Evolutionary conservation across 2,797 vertebrate species (phyloP), one percentile per base, ranked within the genome.

Genomic region (Catharus ustulatus): DNA sequence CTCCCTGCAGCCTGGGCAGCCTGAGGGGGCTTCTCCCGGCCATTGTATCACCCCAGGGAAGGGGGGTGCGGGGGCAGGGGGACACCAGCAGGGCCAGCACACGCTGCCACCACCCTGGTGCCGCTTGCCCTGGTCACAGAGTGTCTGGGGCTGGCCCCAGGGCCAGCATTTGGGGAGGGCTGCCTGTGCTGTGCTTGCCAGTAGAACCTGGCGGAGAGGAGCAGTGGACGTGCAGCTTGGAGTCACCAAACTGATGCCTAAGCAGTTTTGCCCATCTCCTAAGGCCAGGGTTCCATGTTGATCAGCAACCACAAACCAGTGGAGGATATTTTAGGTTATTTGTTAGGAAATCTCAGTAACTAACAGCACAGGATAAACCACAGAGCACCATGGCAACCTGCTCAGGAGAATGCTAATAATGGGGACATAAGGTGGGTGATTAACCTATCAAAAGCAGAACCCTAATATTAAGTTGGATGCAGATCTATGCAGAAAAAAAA

Each of bases 281-380:
- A 76, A 87, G 82, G 67, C 29, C 0, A 21, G 62, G 69, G 88
- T 91, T 95, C 96, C 92, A 64, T 82, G 84, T 51, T 95, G 74
- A 95, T 95, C 95, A 95, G 92, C 92, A 94, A 90, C 96, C 96
- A 90, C 96, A 95, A 95, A 94, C 88, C 83, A 90, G 74, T 5
- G 2, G 4, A 78, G 29, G 73, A 81, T 90, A 91, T 95, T 96
- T 96, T 88, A 22, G 66, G 83, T 30, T 94, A 90, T 95, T 94
- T 94, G 94, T 86, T 86, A 90, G 93, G 88, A 95, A 93, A 94
- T 78, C 52, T 52, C 86, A 90, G 96, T 49, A 91, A 90, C 68
- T 77, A 87, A 76, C 54, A 27, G 93, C 6, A 30, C 52, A 90
- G 90, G 79, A 90, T 87, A 88, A 91, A 95, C 95, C 85, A 4